Base-by-base conservation (phyloP, 2,797 vertebrate genomes). In the Sebastes hopkinsi region DNA sequence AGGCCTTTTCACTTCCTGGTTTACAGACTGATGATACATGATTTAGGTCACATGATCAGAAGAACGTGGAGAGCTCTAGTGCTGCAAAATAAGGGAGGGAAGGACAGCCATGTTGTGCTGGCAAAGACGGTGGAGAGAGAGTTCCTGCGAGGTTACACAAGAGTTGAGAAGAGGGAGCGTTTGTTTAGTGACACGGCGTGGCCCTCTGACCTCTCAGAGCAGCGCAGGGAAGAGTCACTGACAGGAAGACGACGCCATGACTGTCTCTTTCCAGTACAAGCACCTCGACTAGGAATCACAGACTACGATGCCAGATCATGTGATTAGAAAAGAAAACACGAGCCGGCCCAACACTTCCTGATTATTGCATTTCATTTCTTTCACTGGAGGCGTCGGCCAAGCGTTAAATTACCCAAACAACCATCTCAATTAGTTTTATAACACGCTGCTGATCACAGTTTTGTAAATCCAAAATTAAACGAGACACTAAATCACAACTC, bases 1-100 rank as follows among this genome's bases (percentile, higher is more conserved):
- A 25, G 23, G 36, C 23, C 16, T n/a, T 71, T 50, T 84, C 83
- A 77, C 20, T 90, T 91, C 85, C 90, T 75, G 54, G 3, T 81
- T 82, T 42, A 29, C 67, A 11, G 30, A 3, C 36, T n/a, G 58
- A 77, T 90, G 82, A 89, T 81, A 46, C 16, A 84, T 83, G 85
- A 85, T 46, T 72, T 14, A 8, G 16, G 38, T 67, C 60, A 25
- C 29, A 34, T 13, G 14, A 32, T 1, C 22, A 3, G 10, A 2
- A 59, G 11, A 36, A 20, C 6, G 60, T 3, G n/a, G 64, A 70
- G 79, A 77, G 55, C 34, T 74, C 27, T 75, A 55, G 32, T 76
- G 34, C 20, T 42, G 38, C 11, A n/a, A 23, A 58, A 3, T 13
- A 11, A 30, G 30, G 32, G 4, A 46, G 6, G 27, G 58, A 25